These are phyloP conservation scores for Drosophila sucinea DNA, from an alignment of 1,140 invertebrate species.

Conservation along the genomic window DNA sequence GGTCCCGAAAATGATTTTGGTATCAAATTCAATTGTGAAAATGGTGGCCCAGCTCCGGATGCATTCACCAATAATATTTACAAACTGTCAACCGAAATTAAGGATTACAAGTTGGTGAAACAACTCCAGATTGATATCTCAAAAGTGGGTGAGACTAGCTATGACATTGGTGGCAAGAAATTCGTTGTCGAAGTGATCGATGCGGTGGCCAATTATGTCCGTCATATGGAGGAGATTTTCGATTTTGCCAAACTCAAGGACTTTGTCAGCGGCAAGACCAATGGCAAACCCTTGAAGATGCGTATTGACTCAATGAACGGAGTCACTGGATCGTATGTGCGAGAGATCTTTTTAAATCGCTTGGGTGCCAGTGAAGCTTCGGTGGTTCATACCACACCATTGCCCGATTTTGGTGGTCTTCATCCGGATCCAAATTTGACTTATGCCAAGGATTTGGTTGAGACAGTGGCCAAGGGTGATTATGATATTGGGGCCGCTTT, in stretches of 20 bases:
- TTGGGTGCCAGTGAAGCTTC: conserved; percentile 89
- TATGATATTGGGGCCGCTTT: conserved; percentile 99
- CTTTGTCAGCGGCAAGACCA: conserved; percentile 88
- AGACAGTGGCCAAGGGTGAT: conserved; percentile 89
- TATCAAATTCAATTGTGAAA: conserved; percentile 98
- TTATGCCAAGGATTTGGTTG: conserved; percentile 83
- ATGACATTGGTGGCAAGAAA: conserved; percentile 87
- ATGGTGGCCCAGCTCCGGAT: conserved; percentile 98
- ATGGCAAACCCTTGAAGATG: conserved; percentile 90
- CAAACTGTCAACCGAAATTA: conserved; percentile 91
- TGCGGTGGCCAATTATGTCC: conserved; percentile 94
- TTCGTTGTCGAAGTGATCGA: conserved; percentile 97
- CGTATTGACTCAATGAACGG: conserved; percentile 97
- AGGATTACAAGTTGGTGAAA: conserved; percentile 91
- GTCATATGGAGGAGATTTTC: conserved; percentile 98
- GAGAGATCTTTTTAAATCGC: conserved; percentile 94
- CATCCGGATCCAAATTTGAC: conserved; percentile 99
- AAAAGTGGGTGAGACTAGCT: conserved; percentile 86
- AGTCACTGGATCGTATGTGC: conserved; percentile 98
- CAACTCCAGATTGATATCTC: conserved; percentile 91
- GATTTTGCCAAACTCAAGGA: conserved; percentile 93
- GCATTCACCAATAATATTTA: conserved; percentile 95
- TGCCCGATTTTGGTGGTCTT: conserved; percentile 97
- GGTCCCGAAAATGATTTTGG: conserved; percentile 99
- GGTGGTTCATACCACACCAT: conserved; percentile 89